phyloP scores from a whole-genome alignment of 2,113 vertebrate genomes.

The Phalacrocorax aristotelis region DNA sequence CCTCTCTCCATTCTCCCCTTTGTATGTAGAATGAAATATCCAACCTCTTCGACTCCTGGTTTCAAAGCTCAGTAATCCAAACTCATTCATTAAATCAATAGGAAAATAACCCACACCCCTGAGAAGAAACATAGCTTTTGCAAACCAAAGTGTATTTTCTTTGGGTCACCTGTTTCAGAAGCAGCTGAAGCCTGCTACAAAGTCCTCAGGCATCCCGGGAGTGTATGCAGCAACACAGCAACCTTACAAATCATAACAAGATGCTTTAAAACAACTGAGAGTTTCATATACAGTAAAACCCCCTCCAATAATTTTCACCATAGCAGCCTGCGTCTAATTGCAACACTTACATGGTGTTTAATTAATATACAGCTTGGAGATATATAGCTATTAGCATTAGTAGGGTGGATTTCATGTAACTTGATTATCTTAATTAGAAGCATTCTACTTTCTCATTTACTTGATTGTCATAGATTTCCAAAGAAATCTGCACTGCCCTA shows the following conservation, averaged over 20 bases:
- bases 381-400: constrained; percentile 63
- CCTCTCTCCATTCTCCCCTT: background rate
- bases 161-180: background rate
- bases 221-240: background rate
- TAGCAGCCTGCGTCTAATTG: constrained; percentile 67
- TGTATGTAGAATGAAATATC: background rate
- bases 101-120: background rate
- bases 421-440: constrained; percentile 78
- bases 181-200: background rate
- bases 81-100: background rate
- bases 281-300: constrained; percentile 23
- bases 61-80: background rate
- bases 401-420: constrained; percentile 63
- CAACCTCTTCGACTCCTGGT: background rate
- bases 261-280: constrained; percentile 20
- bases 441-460: constrained; percentile 76
- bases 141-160: background rate
- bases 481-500: constrained; percentile 51
- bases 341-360: constrained; percentile 69
- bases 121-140: background rate
- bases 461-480: constrained; percentile 73
- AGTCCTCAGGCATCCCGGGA: background rate
- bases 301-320: background rate
- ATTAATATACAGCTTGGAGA: constrained; percentile 77
- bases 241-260: background rate